Evolutionary conservation across 64 coral and sea anemone species (phyloP).

Genomic region (Dendrophyllia cribrosa): DNA sequence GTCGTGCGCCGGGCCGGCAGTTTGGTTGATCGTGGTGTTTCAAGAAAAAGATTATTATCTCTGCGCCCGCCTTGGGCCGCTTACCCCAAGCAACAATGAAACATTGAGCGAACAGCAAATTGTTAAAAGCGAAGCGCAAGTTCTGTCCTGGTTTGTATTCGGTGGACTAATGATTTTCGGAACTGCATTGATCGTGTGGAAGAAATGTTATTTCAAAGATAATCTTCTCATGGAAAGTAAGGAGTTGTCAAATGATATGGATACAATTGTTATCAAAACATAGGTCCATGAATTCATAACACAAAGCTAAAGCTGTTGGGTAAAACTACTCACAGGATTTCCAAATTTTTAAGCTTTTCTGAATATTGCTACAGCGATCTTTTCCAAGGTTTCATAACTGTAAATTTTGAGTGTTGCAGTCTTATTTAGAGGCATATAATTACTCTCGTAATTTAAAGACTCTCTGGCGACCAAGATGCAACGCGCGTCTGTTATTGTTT

Average conservation of each 20-base stretch:
- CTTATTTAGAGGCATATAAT: no score
- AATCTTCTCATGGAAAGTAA: constrained; percentile 46
- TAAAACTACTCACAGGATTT: no score
- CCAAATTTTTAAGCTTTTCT: no score
- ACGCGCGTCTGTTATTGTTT: no score
- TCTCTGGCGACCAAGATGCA: no score
- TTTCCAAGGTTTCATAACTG: no score
- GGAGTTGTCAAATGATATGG: not conserved
- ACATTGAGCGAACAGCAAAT: not conserved
- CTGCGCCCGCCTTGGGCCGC: constrained; percentile 1
- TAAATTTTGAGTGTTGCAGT: no score
- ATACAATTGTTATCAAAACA: no score
- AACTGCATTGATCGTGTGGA: constrained; percentile 20
- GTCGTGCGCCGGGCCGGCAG: not conserved
- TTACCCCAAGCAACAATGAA: not conserved
- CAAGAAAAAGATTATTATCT: not conserved
- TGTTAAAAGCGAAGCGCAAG: not conserved
- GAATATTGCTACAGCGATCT: no score
- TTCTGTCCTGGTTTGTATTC: not conserved
- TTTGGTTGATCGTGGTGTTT: constrained; percentile 10
- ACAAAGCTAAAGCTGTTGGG: no score
- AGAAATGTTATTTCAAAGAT: constrained; percentile 22
- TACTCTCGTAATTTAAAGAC: no score
- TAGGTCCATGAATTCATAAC: no score
- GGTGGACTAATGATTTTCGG: not conserved